phyloP scores from a whole-genome alignment of 2,797 vertebrate species.

The Thamnophis elegans region DNA sequence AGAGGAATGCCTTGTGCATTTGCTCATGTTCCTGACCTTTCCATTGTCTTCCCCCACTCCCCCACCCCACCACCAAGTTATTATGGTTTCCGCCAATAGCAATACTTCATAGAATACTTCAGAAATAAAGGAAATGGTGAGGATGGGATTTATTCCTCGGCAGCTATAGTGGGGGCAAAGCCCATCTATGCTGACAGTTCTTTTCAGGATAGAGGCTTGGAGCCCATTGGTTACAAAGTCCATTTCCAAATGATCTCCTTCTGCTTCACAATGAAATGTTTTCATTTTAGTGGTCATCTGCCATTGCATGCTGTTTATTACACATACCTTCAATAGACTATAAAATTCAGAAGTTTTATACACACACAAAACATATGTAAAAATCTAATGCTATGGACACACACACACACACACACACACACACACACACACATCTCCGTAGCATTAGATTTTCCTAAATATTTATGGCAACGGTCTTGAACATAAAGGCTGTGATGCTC shows the following conservation, averaged over 20 bases:
- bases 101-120: neutral
- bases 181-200: neutral
- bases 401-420: too few relatives aligned
- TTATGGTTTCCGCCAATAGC: neutral
- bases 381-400: too few relatives aligned
- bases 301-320: neutral
- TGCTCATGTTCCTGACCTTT: conserved; percentile 3
- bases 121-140: neutral
- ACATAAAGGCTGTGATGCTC: neutral
- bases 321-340: neutral
- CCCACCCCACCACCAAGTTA: neutral
- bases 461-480: neutral
- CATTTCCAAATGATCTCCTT: neutral
- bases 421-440: too few relatives aligned
- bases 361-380: too few relatives aligned
- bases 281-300: neutral
- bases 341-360: neutral
- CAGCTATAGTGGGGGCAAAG: neutral
- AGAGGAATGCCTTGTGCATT: neutral
- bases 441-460: neutral
- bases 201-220: neutral
- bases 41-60: neutral
- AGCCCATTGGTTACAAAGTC: neutral
- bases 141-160: neutral
- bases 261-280: neutral